phyloP scores from a whole-genome alignment of 2,113 vertebrate genomes.

The Elephas maximus region DNA sequence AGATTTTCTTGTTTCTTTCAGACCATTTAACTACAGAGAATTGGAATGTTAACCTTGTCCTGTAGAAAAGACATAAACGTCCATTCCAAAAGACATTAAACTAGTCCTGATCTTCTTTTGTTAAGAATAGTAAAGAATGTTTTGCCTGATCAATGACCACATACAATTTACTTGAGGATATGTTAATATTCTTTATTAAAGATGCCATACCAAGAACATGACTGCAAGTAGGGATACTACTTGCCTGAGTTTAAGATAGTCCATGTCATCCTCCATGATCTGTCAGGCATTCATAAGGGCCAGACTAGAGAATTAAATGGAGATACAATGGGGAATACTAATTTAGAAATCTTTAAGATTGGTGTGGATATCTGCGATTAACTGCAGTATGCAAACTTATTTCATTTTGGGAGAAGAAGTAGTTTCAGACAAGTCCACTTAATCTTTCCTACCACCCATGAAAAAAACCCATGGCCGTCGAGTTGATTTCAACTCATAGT shows the following conservation, averaged over 20 bases:
- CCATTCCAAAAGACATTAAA: background rate
- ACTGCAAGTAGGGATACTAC: background rate
- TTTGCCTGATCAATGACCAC: background rate
- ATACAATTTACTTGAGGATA: background rate
- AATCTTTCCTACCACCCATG: background rate
- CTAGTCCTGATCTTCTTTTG: background rate
- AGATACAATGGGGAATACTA: background rate
- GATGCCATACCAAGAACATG: background rate
- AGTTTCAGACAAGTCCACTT: background rate
- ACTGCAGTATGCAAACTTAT: background rate
- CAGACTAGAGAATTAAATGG: background rate
- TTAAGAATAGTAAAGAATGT: background rate
- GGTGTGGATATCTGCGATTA: background rate
- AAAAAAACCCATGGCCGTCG: too few relatives aligned
- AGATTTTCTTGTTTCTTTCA: background rate
- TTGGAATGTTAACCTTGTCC: background rate
- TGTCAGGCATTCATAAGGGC: background rate
- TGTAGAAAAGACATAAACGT: background rate
- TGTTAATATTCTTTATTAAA: background rate
- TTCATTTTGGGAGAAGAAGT: background rate
- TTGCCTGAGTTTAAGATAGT: background rate
- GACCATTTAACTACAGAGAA: background rate
- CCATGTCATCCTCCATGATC: background rate
- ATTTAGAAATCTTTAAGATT: background rate
- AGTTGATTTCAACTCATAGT: too few relatives aligned